Evolutionary conservation across 1,140 invertebrate species (phyloP).

Genomic region (Brachionus rotundiformis): DNA sequence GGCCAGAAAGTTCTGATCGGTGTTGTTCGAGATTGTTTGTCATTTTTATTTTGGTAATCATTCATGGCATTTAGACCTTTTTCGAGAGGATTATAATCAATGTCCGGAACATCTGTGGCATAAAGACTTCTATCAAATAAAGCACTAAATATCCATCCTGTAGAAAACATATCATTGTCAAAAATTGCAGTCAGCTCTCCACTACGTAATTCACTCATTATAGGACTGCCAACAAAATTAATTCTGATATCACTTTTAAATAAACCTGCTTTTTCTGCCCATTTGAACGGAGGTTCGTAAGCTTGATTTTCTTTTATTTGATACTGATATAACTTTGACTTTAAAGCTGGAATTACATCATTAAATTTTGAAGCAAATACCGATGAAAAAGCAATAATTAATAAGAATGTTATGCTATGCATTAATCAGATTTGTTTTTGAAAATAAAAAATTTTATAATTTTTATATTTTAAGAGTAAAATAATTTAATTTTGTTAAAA

Average conservation of each 20-base stretch:
- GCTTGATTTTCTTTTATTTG: constrained; percentile 53
- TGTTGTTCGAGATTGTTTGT: constrained; percentile 54
- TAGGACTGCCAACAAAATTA: constrained; percentile 55
- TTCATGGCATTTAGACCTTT: constrained; percentile 55
- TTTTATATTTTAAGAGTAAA: too few species aligned
- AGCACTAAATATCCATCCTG: constrained; percentile 56
- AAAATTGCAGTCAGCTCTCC: constrained; percentile 54
- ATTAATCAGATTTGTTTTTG: too few species aligned
- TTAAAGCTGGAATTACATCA: neutral
- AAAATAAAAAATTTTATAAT: too few species aligned
- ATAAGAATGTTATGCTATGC: too few species aligned
- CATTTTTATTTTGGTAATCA: constrained; percentile 56
- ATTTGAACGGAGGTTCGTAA: constrained; percentile 54
- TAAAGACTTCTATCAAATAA: constrained; percentile 55
- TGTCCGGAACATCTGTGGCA: constrained; percentile 53
- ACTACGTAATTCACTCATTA: constrained; percentile 52
- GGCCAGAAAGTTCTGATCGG: constrained; percentile 59
- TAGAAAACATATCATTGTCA: constrained; percentile 59
- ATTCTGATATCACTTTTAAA: constrained; percentile 56
- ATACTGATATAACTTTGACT: neutral
- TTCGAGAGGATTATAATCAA: constrained; percentile 53
- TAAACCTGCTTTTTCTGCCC: constrained; percentile 55
- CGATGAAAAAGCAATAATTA: neutral
- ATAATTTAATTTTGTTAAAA: too few species aligned
- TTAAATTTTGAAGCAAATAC: neutral